Conservation (phyloP, 30 jellyfish, hydroid and myxozoan species). For the Mastigias papua region DNA sequence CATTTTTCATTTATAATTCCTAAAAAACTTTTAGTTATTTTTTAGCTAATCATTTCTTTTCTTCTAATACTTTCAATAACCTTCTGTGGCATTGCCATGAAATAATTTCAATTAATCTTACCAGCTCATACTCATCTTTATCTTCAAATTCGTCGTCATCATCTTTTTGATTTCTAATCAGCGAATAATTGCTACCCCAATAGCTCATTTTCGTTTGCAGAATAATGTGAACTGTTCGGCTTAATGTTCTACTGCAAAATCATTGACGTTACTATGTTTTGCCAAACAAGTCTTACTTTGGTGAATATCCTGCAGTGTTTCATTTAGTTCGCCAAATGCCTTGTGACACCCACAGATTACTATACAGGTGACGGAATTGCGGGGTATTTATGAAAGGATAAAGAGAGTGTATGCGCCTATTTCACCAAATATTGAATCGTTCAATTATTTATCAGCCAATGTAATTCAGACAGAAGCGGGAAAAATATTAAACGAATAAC, state of each 20-base stretch:
- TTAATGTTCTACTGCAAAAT: background rate
- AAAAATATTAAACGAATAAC: background rate
- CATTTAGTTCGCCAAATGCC: background rate
- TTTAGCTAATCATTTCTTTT: too few relatives aligned
- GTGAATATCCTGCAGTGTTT: background rate
- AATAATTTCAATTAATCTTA: background rate
- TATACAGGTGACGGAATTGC: background rate
- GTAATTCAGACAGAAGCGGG: background rate
- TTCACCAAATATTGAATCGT: background rate
- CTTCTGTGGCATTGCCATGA: too few relatives aligned
- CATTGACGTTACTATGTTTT: background rate
- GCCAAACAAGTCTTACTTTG: background rate
- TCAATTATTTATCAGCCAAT: background rate
- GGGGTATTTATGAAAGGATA: background rate
- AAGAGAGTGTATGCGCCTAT: background rate
- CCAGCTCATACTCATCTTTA: slow-evolving; percentile 53
- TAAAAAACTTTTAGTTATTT: too few relatives aligned
- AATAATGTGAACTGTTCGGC: too few relatives aligned
- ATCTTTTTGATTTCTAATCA: slow-evolving; percentile 12
- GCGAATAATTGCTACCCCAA: slow-evolving; percentile 73
- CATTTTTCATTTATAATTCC: too few relatives aligned
- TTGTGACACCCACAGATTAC: background rate
- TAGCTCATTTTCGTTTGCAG: slow-evolving; percentile 43
- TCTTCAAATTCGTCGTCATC: slow-evolving; percentile 35
- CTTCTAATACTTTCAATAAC: too few relatives aligned